Base-by-base conservation (phyloP, 2,888 invertebrate species). In the Hanleya hanleyi region DNA sequence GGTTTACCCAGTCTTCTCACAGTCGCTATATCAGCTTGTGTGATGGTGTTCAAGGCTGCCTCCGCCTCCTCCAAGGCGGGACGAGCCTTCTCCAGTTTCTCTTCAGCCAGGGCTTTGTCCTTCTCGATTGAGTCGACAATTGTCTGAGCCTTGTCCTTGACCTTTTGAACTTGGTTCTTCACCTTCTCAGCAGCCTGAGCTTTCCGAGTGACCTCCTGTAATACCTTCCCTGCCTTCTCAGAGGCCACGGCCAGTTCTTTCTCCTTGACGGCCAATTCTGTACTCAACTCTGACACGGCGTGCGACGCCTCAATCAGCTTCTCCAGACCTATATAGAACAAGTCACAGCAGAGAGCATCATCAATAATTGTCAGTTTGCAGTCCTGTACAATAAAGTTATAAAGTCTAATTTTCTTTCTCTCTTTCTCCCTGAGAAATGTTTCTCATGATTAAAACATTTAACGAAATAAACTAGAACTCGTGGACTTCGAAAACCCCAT, bases 181-280 rank as follows among this genome's bases (percentile, higher is more conserved):
- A 91, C 90, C 77, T 89, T 89, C 75, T 91, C 89, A 4, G 91
- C 91, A 32, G 90, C 90, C 77, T 88, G 87, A 36, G 90, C 90
- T 79, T 90, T 90, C 12, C 83, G 79, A 12, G 90, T 90, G 61
- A 90, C 90, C 76, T 89, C 88, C 70, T 90, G 88, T 37, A 90
- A 83, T 33, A 90, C 90, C 75, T 93, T 93, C 90, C 96, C 96
- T 1, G 97, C 96, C 90, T 94, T 94, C 41, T 93, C 93, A 22
- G 95, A 94, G n/a, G 96, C 96, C 61, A 93, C 92, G 32, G 93
- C 94, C 77, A 97, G 95, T 84, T 96, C 95, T 81, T 93, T 92
- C 81, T 96, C 98, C 96, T 95, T 97, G 41, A 94, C 91, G 75
- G 94, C 94, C 68, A 97, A 91, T 83, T 97, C 96, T 83, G 94